Percentiles rank a stretch among this genome's conserved stretches.
These are phyloP conservation scores for Drosophila formosana DNA, from an alignment of 2,888 invertebrate genomes.

Conservation along the genomic window DNA sequence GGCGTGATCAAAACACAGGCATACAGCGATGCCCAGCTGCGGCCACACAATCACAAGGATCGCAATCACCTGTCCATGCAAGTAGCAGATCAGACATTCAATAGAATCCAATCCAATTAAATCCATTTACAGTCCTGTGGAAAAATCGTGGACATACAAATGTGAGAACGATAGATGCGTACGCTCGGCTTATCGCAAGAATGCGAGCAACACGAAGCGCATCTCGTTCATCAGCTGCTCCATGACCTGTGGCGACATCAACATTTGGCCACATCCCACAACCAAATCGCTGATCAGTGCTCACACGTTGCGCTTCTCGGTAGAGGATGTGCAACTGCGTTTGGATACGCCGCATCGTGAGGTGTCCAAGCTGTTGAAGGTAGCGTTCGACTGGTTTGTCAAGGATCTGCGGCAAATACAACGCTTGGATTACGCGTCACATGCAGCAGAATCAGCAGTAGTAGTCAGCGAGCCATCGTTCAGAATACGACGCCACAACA, in stretches of 20 bases:
- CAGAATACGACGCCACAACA: conserved; percentile 35
- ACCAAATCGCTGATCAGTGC: conserved; percentile 89
- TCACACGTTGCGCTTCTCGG: conserved; percentile 87
- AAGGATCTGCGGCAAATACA: conserved; percentile 83
- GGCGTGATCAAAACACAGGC: conserved; percentile 85
- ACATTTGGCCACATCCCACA: conserved; percentile 93
- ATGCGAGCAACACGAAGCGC: conserved; percentile 75
- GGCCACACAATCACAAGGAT: conserved; percentile 71
- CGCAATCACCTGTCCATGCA: conserved; percentile 75
- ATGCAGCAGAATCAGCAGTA: conserved; percentile 30
- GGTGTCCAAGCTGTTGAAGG: conserved; percentile 78
- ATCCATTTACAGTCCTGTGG: conserved; percentile 78
- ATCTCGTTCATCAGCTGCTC: conserved; percentile 90
- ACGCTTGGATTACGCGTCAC: conserved; percentile 68
- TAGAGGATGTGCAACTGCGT: conserved; percentile 80
- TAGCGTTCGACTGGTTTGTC: conserved; percentile 82
- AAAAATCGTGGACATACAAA: conserved; percentile 91
- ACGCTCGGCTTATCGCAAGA: conserved; percentile 84
- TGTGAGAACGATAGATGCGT: conserved; percentile 90
- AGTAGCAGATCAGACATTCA: conserved; percentile 37
- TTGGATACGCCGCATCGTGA: conserved; percentile 80
- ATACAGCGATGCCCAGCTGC: conserved; percentile 84
- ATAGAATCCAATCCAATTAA: background rate
- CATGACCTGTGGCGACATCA: conserved; percentile 90
- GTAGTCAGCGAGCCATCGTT: conserved; percentile 43